These are phyloP conservation scores for Limnephilus marmoratus DNA, from an alignment of 2,888 invertebrate genomes.

Conservation along the genomic window DNA sequence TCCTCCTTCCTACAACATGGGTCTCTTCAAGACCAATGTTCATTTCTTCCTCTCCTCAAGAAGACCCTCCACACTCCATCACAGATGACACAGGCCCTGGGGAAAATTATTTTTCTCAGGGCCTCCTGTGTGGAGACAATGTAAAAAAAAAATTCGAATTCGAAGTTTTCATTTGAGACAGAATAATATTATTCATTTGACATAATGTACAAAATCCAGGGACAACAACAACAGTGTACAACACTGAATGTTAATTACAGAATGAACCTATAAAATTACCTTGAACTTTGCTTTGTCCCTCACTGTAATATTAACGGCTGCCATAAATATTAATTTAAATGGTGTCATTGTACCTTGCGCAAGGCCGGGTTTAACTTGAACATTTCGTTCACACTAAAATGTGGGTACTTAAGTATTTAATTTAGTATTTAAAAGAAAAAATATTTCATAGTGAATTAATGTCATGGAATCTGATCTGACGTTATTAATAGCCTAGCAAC, in stretches of 20 bases:
- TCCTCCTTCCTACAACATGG: too few relatives aligned
- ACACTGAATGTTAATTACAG: background rate
- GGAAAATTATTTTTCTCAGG: too few relatives aligned
- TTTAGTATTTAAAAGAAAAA: background rate
- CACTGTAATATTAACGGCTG: background rate
- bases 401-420: too few relatives aligned
- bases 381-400: background rate
- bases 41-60: too few relatives aligned
- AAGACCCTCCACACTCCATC: too few relatives aligned
- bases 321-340: background rate
- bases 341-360: background rate
- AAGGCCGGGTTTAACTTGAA: background rate
- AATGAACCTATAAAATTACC: background rate
- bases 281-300: background rate
- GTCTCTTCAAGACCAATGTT: too few relatives aligned
- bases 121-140: too few relatives aligned
- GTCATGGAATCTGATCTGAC: too few relatives aligned
- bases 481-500: too few relatives aligned
- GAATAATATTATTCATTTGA: background rate
- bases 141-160: too few relatives aligned
- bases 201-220: background rate
- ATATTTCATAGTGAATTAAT: too few relatives aligned
- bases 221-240: background rate
- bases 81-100: too few relatives aligned
- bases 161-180: background rate